Conservation (phyloP, 2,888 invertebrate species). For the Flexamia atlantica region DNA sequence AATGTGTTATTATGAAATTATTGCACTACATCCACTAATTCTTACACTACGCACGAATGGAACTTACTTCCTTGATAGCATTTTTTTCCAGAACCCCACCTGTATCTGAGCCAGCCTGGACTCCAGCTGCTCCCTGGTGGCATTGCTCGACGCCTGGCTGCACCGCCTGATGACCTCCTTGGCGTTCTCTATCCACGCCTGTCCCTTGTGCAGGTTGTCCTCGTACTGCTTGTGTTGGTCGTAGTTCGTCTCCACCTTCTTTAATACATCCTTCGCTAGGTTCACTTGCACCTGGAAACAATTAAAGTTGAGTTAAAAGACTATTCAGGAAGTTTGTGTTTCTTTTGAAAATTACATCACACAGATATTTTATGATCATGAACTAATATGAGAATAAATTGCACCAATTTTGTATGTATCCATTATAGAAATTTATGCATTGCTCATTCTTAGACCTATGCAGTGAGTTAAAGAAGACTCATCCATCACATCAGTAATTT, state of each 20-base stretch:
- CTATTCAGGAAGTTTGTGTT: too few relatives aligned
- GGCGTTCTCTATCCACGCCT: slow-evolving; percentile 92
- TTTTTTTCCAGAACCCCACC: slow-evolving; percentile 68
- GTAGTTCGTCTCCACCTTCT: slow-evolving; percentile 92
- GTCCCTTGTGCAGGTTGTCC: slow-evolving; percentile 85
- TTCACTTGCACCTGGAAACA: slow-evolving; percentile 84
- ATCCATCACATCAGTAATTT: too few relatives aligned
- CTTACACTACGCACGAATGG: too few relatives aligned
- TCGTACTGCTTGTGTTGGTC: slow-evolving; percentile 92
- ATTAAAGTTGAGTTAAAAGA: neutral
- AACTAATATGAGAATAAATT: too few relatives aligned
- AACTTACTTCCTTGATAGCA: too few relatives aligned
- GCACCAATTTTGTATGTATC: neutral
- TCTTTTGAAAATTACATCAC: too few relatives aligned
- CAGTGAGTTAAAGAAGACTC: too few relatives aligned
- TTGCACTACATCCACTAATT: too few relatives aligned
- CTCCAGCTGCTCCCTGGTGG: slow-evolving; percentile 90
- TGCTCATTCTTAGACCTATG: too few relatives aligned
- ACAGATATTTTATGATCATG: neutral
- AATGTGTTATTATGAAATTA: too few relatives aligned
- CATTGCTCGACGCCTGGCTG: slow-evolving; percentile 87
- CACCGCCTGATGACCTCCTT: slow-evolving; percentile 89
- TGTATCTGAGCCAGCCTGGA: slow-evolving; percentile 82
- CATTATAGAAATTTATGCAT: neutral
- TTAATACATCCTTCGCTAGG: slow-evolving; percentile 92